phyloP scores from a whole-genome alignment of 2,113 vertebrate genomes.

The Poecile atricapillus region DNA sequence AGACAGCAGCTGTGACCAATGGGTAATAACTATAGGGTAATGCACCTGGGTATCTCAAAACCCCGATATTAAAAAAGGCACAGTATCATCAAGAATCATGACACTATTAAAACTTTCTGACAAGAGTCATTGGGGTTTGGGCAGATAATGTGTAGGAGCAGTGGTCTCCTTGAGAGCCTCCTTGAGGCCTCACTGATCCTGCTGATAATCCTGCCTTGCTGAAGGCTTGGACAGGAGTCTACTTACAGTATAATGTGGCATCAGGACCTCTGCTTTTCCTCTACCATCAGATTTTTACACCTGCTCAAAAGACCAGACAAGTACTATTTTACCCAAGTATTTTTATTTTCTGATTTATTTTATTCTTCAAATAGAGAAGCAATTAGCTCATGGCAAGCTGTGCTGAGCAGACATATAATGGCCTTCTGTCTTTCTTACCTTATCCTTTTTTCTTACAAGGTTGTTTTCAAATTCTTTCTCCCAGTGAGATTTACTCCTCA shows the following conservation, averaged over 20 bases:
- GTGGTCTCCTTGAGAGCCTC: not conserved
- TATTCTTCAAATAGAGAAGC: not conserved
- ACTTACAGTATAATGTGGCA: not conserved
- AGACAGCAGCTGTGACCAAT: not conserved
- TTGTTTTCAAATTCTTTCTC: not conserved
- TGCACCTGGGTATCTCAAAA: not conserved
- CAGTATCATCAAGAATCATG: not conserved
- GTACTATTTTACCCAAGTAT: not conserved
- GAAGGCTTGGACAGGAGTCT: not conserved
- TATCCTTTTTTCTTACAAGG: not conserved
- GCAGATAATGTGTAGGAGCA: not conserved
- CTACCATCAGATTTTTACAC: not conserved
- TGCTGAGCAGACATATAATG: not conserved
- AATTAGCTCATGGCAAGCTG: not conserved
- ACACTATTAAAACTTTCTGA: not conserved
- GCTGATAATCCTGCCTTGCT: not conserved
- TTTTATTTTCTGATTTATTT: not conserved
- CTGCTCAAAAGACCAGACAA: not conserved
- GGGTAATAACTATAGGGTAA: not conserved
- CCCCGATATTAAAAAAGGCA: not conserved
- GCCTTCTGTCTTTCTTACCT: not conserved
- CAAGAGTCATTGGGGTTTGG: not conserved
- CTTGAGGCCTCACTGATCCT: not conserved
- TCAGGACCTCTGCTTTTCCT: not conserved
- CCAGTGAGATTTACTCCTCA: not conserved